Percentiles rank a stretch among this genome's conserved stretches.
Conservation (phyloP, 2,797 vertebrate species). For the Dallia pectoralis region DNA sequence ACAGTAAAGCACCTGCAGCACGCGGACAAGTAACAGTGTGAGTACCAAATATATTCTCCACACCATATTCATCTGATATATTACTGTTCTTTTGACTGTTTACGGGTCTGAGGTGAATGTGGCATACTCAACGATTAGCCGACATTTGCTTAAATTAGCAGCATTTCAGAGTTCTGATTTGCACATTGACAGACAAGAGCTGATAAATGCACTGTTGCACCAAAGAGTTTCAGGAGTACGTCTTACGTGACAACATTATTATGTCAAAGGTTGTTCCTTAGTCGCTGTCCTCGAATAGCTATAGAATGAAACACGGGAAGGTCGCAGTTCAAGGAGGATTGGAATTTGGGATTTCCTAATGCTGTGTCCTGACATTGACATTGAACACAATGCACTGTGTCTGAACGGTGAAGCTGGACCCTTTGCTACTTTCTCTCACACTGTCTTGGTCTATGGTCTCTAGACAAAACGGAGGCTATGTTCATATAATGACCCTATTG, state of each 20-base stretch:
- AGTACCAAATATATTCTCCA: neutral
- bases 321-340: neutral
- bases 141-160: neutral
- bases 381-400: constrained; percentile 1
- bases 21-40: neutral
- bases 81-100: neutral
- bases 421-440: neutral
- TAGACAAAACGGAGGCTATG: neutral
- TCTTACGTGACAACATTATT: neutral
- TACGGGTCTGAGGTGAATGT: neutral
- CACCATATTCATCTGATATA: neutral
- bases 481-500: neutral
- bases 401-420: neutral
- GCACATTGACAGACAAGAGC: neutral
- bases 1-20: neutral
- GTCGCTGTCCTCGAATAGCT: neutral
- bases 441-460: neutral
- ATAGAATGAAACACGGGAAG: neutral
- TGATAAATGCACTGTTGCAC: neutral
- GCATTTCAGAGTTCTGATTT: neutral
- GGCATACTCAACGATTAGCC: neutral
- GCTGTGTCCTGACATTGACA: neutral
- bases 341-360: neutral
- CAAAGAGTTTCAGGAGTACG: neutral
- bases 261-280: neutral